Conservation (phyloP, 2,113 vertebrate genomes). For the Notothenia coriiceps region DNA sequence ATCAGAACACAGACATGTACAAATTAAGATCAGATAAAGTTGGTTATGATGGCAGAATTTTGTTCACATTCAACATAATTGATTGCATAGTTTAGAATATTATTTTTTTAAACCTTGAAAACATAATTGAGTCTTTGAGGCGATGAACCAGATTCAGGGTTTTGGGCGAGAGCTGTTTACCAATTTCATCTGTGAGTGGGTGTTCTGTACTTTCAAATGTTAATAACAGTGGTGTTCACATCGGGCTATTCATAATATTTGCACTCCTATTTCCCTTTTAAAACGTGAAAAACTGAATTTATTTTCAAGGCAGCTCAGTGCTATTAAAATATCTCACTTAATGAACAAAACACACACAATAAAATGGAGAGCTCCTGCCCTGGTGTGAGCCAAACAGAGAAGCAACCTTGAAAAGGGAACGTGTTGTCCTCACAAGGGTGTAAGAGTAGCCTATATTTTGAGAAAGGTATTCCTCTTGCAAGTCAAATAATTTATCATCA, state of each 20-base stretch:
- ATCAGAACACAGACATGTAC: slow-evolving; percentile 30
- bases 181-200: slow-evolving; percentile 29
- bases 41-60: slow-evolving; percentile 10
- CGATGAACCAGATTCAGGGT: slow-evolving; percentile 15
- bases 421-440: neutral
- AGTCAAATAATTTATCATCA: neutral
- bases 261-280: neutral
- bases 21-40: slow-evolving; percentile 24
- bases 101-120: slow-evolving; percentile 57
- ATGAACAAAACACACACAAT: slow-evolving; percentile 19
- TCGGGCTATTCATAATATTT: slow-evolving; percentile 9
- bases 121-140: slow-evolving; percentile 52
- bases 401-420: slow-evolving; percentile 9
- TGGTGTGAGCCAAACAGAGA: neutral
- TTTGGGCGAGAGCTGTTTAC: slow-evolving; percentile 31
- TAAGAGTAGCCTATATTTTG: neutral
- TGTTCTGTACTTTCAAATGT: slow-evolving; percentile 33
- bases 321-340: slow-evolving; percentile 27
- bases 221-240: neutral
- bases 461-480: neutral
- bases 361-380: neutral
- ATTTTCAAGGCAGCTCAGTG: neutral
- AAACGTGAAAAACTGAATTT: slow-evolving; percentile 4
- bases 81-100: slow-evolving; percentile 20
- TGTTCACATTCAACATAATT: slow-evolving; percentile 20